These are phyloP conservation scores for Scaptomyza tumidula DNA, from an alignment of 2,888 invertebrate species.

Conservation along the genomic window DNA sequence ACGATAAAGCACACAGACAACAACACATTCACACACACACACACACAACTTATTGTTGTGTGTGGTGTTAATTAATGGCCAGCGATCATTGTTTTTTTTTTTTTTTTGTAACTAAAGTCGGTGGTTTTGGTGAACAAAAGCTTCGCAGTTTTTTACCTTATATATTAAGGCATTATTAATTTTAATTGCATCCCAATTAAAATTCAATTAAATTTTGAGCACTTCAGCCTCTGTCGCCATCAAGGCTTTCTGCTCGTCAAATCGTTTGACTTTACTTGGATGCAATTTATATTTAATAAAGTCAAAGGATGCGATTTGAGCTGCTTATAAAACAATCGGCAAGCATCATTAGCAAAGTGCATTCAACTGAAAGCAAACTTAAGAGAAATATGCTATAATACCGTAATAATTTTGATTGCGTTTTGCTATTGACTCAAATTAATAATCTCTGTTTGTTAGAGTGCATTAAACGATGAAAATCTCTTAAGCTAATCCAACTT, in stretches of 20 bases:
- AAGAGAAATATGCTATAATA: neutral
- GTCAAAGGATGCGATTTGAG: conserved; percentile 14
- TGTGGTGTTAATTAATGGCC: conserved; percentile 14
- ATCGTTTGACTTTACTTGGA: conserved; percentile 36
- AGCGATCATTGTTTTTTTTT: conserved; percentile 12
- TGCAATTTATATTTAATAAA: conserved; percentile 53
- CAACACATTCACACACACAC: neutral
- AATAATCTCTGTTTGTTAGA: neutral
- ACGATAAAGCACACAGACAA: conserved; percentile 19
- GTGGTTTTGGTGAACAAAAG: conserved; percentile 36
- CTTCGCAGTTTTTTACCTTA: conserved; percentile 39
- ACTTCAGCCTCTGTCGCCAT: conserved; percentile 32
- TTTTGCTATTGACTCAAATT: conserved; percentile 4
- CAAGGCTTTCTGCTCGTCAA: conserved; percentile 1
- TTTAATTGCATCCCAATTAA: conserved; percentile 77
- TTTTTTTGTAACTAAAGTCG: too few relatives aligned
- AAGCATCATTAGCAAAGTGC: conserved; percentile 19
- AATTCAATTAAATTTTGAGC: conserved; percentile 59
- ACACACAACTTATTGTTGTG: conserved; percentile 7
- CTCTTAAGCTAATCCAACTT: neutral
- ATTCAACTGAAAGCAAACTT: conserved; percentile 3
- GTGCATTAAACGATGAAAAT: too few relatives aligned
- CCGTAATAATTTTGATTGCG: conserved; percentile 25
- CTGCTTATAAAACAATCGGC: neutral
- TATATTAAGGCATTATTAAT: conserved; percentile 60